These are phyloP conservation scores for Apamea monoglypha DNA, from an alignment of 2,888 invertebrate species.

Conservation along the genomic window DNA sequence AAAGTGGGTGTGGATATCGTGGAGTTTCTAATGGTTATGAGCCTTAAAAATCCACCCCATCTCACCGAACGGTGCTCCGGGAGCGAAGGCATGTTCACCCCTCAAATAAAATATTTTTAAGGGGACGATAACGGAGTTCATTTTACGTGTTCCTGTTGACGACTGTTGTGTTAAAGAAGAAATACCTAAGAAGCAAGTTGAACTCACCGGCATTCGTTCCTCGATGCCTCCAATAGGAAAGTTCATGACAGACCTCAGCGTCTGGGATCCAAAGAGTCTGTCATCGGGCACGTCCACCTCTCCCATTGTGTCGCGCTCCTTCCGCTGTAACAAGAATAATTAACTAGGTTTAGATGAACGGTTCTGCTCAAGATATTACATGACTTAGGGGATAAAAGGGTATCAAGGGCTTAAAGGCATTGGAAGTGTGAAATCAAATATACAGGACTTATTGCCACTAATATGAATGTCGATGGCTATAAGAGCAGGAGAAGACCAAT, in stretches of 20 bases:
- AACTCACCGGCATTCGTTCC: constrained; percentile 98
- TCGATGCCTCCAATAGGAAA: constrained; percentile 98
- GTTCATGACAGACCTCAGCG: constrained; percentile 98
- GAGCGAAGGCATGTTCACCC: not conserved
- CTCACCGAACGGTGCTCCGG: not conserved
- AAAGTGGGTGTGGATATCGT: not conserved
- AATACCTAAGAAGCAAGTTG: not conserved
- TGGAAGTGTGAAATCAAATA: not conserved
- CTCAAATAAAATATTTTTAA: not conserved
- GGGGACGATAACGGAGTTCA: not conserved
- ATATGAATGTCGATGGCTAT: not conserved
- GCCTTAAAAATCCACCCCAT: not conserved
- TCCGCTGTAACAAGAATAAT: constrained; percentile 81
- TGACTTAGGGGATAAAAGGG: too few relatives aligned
- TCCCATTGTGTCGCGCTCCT: constrained; percentile 98
- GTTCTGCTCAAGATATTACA: not conserved
- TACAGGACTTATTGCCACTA: not conserved
- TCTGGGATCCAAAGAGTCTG: constrained; percentile 99
- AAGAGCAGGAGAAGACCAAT: not conserved
- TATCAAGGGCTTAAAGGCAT: too few relatives aligned
- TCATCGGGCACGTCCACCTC: constrained; percentile 97
- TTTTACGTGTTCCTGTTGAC: not conserved
- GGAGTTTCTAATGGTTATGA: not conserved
- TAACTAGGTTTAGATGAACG: not conserved
- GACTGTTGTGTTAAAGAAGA: not conserved